A percentile compares a stretch with the other conserved stretches of the same genome.
Evolutionary conservation across 2,797 vertebrate genomes (phyloP).

Genomic region (Sebastes glaucus): DNA sequence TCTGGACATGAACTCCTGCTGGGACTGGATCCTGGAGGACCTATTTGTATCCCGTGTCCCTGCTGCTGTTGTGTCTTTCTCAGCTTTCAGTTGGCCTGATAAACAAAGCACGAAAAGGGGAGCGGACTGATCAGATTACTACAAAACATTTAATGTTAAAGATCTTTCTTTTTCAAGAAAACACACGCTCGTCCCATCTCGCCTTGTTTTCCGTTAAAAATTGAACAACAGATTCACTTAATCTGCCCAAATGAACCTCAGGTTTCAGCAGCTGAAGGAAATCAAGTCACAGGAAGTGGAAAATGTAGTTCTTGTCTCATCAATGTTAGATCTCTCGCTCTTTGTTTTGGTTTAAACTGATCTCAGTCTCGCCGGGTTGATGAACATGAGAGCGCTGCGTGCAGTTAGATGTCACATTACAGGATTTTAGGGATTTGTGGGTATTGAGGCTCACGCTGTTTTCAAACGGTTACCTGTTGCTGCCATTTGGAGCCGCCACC

Average conservation of each 20-base stretch:
- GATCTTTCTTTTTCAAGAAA: not conserved
- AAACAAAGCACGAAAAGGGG: not conserved
- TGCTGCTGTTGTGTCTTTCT: constrained; percentile 13
- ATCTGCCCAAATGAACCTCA: not conserved
- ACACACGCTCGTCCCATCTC: not conserved
- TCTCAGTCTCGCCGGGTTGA: too few relatives aligned
- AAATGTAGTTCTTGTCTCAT: not conserved
- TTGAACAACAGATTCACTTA: not conserved
- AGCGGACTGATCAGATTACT: not conserved
- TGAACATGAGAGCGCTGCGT: not conserved
- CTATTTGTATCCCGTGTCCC: not conserved
- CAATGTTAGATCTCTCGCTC: not conserved
- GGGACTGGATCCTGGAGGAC: constrained; percentile 21
- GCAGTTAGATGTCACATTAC: not conserved
- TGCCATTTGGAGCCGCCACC: too few relatives aligned
- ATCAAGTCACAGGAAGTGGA: too few relatives aligned
- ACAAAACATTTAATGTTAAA: not conserved
- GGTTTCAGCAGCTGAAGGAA: too few relatives aligned
- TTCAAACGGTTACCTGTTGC: too few relatives aligned
- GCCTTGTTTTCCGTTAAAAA: not conserved
- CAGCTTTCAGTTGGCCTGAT: not conserved
- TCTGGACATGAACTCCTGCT: constrained; percentile 53
- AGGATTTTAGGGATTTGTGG: too few relatives aligned
- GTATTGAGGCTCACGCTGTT: too few relatives aligned
- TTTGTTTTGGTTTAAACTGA: not conserved